Percentiles rank a stretch among this genome's conserved stretches.
These are phyloP conservation scores for Drosophila equinoxialis DNA, from an alignment of 1,140 invertebrate genomes.

Conservation along the genomic window DNA sequence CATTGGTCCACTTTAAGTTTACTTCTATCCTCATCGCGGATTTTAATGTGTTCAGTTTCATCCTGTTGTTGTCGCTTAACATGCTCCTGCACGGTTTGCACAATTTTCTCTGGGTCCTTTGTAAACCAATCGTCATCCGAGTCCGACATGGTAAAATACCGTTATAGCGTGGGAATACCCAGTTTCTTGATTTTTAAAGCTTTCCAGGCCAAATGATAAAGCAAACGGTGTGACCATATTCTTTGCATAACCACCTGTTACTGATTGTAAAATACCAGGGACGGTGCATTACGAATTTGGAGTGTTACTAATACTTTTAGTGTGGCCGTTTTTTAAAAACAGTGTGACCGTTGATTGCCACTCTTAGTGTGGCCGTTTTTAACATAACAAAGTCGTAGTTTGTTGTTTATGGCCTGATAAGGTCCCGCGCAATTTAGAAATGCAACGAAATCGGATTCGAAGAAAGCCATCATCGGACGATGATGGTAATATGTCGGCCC, in stretches of 20 bases:
- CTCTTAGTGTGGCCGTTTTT: too few species aligned
- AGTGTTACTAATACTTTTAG: too few species aligned
- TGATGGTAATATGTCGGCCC: not conserved
- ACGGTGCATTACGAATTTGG: too few species aligned
- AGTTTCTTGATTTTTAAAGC: not conserved
- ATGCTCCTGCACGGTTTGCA: slow-evolving; percentile 48
- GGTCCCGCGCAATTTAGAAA: slow-evolving; percentile 1
- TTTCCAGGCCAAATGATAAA: not conserved
- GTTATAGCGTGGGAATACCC: slow-evolving; percentile 13
- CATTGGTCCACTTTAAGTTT: not conserved
- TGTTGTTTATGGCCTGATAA: not conserved
- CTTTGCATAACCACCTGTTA: too few species aligned
- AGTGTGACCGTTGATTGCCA: too few species aligned
- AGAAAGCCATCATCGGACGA: not conserved
- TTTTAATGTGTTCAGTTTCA: slow-evolving; percentile 32
- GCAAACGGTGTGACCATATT: not conserved
- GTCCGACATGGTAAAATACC: slow-evolving; percentile 42
- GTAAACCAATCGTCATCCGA: slow-evolving; percentile 78
- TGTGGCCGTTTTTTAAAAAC: too few species aligned
- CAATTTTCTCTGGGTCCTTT: slow-evolving; percentile 68
- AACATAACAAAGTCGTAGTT: too few species aligned
- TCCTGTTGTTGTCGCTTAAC: slow-evolving; percentile 34
- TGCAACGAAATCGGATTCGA: not conserved
- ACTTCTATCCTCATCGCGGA: slow-evolving; percentile 10
- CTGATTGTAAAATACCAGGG: too few species aligned